Conservation (phyloP, 2,888 invertebrate genomes). For the Argyra leucocephala region DNA sequence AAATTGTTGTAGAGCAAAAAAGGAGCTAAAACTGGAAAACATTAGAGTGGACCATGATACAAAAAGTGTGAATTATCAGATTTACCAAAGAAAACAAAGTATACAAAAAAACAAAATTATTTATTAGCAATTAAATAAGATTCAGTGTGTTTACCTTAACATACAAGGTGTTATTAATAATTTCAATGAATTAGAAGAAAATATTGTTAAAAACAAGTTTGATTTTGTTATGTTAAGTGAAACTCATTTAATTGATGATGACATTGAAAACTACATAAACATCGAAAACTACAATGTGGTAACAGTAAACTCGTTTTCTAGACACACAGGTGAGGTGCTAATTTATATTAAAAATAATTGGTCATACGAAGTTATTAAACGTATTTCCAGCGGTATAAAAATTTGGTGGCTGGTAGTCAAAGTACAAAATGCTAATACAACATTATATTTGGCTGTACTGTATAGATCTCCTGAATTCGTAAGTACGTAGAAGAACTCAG, state of each 20-base stretch:
- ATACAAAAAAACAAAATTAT: constrained; percentile 2
- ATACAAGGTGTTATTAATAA: constrained; percentile 13
- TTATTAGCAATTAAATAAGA: constrained; percentile 11
- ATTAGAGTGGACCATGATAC: not conserved
- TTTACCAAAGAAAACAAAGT: constrained; percentile 10
- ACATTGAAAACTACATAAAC: not conserved
- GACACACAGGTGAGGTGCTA: not conserved
- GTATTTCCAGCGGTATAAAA: not conserved
- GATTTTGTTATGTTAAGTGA: constrained; percentile 9
- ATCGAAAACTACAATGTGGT: not conserved
- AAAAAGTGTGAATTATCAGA: constrained; percentile 6
- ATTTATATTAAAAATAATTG: not conserved
- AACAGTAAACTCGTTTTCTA: not conserved
- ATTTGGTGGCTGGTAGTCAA: not conserved
- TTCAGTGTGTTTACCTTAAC: constrained; percentile 10
- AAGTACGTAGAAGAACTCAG: too few species aligned
- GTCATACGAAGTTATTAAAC: not conserved
- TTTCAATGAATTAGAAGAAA: constrained; percentile 12
- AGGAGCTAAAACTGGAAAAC: not conserved
- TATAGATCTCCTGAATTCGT: too few species aligned
- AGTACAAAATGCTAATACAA: too few species aligned
- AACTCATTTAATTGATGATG: constrained; percentile 9
- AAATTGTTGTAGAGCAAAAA: not conserved
- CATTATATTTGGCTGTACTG: not conserved
- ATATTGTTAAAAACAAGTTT: not conserved